phyloP scores from a whole-genome alignment of 92 coral and sea anemone species.

The Zoanthus gigantus region DNA sequence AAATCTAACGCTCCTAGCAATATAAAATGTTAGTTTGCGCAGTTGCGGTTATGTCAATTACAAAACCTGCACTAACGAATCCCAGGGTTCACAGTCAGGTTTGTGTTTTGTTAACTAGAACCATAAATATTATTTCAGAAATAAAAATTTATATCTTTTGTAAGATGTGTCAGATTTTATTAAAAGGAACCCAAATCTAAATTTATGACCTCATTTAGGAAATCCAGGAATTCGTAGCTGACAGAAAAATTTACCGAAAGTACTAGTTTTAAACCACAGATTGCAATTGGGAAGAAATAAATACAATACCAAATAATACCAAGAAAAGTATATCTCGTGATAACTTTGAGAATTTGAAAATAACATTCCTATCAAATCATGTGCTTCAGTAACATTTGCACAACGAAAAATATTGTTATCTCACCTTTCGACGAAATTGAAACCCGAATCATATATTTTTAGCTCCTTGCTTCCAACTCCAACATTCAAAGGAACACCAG shows the following conservation, averaged over 20 bases:
- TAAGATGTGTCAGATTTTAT: not conserved
- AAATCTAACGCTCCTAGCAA: too few relatives aligned
- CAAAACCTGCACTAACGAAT: too few relatives aligned
- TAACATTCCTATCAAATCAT: conserved; percentile 43
- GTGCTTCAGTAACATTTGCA: conserved; percentile 27
- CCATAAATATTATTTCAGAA: not conserved
- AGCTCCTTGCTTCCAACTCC: conserved; percentile 97
- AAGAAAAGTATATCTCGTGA: not conserved
- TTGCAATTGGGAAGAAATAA: not conserved
- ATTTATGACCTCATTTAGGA: not conserved
- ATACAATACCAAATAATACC: not conserved
- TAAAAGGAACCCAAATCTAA: not conserved
- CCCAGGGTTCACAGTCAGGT: not conserved
- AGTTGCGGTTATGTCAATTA: too few relatives aligned
- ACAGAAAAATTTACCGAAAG: not conserved
- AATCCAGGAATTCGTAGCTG: not conserved
- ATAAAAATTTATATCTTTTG: not conserved
- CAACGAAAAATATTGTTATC: conserved; percentile 36
- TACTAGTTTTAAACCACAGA: not conserved
- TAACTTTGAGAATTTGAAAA: conserved; percentile 18
- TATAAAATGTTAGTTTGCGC: too few relatives aligned
- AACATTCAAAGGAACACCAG: conserved; percentile 70
- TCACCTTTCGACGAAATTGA: conserved; percentile 86
- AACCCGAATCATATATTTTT: conserved; percentile 78
- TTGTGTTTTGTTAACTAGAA: not conserved